A percentile compares a stretch with the other conserved stretches of the same genome.
Conservation (phyloP, 2,113 vertebrate genomes). For the Ptychochromis oligacanthus region DNA sequence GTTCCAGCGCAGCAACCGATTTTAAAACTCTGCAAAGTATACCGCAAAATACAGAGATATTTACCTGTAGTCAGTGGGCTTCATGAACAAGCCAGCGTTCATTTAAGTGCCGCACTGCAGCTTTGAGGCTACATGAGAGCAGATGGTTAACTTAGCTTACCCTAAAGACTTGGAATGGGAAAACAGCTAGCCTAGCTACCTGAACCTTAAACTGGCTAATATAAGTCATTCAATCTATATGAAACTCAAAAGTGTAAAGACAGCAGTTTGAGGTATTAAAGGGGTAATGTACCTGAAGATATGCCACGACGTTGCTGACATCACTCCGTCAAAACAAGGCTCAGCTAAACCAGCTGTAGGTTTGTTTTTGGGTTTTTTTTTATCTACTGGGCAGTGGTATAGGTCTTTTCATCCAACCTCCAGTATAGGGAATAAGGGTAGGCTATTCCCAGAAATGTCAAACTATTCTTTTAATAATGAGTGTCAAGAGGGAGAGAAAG, state of each 20-base stretch:
- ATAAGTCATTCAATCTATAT: background rate
- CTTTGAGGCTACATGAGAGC: background rate
- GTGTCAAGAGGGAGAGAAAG: background rate
- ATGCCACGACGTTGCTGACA: background rate
- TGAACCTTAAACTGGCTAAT: background rate
- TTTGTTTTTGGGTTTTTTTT: background rate
- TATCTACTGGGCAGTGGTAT: background rate
- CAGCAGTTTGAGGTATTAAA: background rate
- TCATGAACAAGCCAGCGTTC: background rate
- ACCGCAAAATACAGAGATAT: background rate
- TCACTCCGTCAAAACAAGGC: background rate
- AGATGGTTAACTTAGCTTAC: constrained; percentile 3
- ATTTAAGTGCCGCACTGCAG: background rate
- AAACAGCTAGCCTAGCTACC: background rate
- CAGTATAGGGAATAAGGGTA: background rate
- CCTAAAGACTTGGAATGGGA: too few relatives aligned
- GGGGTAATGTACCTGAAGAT: background rate
- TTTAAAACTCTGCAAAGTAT: background rate
- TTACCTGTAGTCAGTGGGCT: background rate
- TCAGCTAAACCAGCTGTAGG: background rate
- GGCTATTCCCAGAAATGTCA: constrained; percentile 1
- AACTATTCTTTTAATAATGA: background rate
- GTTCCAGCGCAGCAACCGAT: background rate
- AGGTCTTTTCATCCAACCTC: background rate
- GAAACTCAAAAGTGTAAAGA: background rate